These are phyloP conservation scores for Lagodon rhomboides DNA, from an alignment of 2,797 vertebrate species.

Conservation along the genomic window DNA sequence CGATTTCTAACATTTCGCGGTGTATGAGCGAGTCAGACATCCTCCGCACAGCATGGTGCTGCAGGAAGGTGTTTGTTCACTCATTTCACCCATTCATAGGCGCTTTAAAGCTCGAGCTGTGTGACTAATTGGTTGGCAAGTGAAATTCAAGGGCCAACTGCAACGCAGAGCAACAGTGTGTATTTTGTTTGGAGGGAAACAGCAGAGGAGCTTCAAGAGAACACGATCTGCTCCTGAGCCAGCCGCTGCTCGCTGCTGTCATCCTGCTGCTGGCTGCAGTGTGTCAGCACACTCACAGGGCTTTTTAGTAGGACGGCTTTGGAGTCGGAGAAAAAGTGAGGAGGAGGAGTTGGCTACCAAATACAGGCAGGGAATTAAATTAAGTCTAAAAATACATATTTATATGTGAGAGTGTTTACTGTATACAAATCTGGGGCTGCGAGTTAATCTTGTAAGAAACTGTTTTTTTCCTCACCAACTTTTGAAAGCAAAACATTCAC, in stretches of 20 bases:
- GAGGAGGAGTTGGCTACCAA: constrained; percentile 22
- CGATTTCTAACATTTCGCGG: constrained; percentile 28
- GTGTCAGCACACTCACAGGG: constrained; percentile 22
- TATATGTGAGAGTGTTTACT: constrained; percentile 24
- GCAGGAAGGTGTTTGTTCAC: constrained; percentile 54
- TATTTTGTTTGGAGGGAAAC: constrained; percentile 31
- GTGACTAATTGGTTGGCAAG: constrained; percentile 66
- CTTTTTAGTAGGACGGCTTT: constrained; percentile 24
- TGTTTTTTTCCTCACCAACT: not conserved
- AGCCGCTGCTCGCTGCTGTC: constrained; percentile 8
- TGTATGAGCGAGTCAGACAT: constrained; percentile 43
- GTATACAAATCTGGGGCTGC: not conserved
- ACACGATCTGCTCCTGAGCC: constrained; percentile 27
- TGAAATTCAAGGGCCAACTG: constrained; percentile 20
- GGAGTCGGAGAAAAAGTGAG: constrained; percentile 26
- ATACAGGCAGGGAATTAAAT: constrained; percentile 25
- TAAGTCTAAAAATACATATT: constrained; percentile 33
- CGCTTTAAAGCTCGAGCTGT: constrained; percentile 43
- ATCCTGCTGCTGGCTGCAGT: constrained; percentile 33
- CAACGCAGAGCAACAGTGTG: constrained; percentile 17
- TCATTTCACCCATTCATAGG: constrained; percentile 29
- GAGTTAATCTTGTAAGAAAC: not conserved
- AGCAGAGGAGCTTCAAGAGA: constrained; percentile 29
- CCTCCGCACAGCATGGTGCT: constrained; percentile 35
- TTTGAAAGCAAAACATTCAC: not conserved